Conservation (phyloP, 2,888 invertebrate species). For the Agriotes lineatus region DNA sequence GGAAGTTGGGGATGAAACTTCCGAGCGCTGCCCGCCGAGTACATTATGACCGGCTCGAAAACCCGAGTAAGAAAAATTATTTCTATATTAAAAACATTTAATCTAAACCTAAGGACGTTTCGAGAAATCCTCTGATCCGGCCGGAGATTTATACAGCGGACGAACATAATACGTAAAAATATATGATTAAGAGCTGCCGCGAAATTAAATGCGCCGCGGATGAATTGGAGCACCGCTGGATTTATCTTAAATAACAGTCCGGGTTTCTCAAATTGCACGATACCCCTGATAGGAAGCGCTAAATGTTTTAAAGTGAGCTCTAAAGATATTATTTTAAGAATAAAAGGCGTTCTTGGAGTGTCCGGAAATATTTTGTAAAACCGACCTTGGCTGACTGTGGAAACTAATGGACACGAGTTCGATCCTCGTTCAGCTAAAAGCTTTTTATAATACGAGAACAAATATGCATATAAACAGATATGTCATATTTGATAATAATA, state of each 20-base stretch:
- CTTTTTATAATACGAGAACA: too few relatives aligned
- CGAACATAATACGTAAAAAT: constrained; percentile 13
- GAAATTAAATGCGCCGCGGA: constrained; percentile 5
- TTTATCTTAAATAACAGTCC: background rate
- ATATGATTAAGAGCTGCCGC: constrained; percentile 1
- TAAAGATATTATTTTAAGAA: too few relatives aligned
- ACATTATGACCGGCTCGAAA: constrained; percentile 5
- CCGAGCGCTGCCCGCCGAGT: constrained; percentile 10
- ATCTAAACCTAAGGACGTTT: constrained; percentile 22
- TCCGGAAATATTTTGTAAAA: too few relatives aligned
- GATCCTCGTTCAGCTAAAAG: too few relatives aligned
- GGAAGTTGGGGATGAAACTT: constrained; percentile 22
- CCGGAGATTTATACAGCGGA: constrained; percentile 19
- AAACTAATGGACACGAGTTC: too few relatives aligned
- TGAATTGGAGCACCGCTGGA: background rate
- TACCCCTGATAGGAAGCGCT: background rate
- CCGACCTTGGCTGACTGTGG: too few relatives aligned
- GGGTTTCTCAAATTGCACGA: too few relatives aligned
- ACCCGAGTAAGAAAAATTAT: constrained; percentile 27
- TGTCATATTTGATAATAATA: too few relatives aligned
- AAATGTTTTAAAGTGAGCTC: background rate
- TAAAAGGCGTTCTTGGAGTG: too few relatives aligned
- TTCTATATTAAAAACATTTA: constrained; percentile 35
- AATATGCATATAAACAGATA: too few relatives aligned
- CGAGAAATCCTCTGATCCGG: constrained; percentile 13